Percentiles rank a stretch among this genome's conserved stretches.
These are phyloP conservation scores for Parochlus steinenii DNA, from an alignment of 2,888 invertebrate species.

Conservation along the genomic window DNA sequence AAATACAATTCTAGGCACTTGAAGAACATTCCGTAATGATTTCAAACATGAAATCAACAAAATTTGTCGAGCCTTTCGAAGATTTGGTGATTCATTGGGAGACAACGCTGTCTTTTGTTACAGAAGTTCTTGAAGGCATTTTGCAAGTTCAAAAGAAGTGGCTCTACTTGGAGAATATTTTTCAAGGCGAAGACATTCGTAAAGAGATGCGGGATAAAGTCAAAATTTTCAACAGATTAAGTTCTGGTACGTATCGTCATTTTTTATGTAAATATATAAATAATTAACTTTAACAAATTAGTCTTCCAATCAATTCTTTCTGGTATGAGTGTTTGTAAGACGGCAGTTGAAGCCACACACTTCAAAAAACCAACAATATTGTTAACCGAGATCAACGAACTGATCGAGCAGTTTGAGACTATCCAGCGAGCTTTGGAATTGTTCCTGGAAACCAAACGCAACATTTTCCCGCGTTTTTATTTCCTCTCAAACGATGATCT, in stretches of 20 bases:
- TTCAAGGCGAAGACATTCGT: conserved; percentile 71
- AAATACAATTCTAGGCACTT: conserved; percentile 31
- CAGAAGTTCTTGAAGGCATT: conserved; percentile 63
- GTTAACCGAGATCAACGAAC: conserved; percentile 46
- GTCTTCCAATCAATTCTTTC: conserved; percentile 10
- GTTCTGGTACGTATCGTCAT: background rate
- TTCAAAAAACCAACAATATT: conserved; percentile 42
- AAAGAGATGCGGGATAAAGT: conserved; percentile 66
- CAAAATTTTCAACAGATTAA: no score
- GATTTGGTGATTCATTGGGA: conserved; percentile 78
- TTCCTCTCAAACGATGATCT: conserved; percentile 64
- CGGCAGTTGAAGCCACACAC: conserved; percentile 45
- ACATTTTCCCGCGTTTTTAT: conserved; percentile 69
- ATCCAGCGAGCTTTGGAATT: conserved; percentile 71
- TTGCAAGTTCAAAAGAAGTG: conserved; percentile 73
- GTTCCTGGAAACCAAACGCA: conserved; percentile 78
- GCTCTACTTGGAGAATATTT: conserved; percentile 78
- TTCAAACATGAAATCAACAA: conserved; percentile 74
- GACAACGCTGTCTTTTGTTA: conserved; percentile 59
- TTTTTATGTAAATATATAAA: background rate
- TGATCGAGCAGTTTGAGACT: conserved; percentile 59
- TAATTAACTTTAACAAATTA: background rate
- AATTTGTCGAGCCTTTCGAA: conserved; percentile 73
- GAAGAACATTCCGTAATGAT: conserved; percentile 76
- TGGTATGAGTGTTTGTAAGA: no score